A percentile compares a stretch with the other conserved stretches of the same genome.
phyloP scores from a whole-genome alignment of 2,797 vertebrate species.

The Etheostoma perlongum region DNA sequence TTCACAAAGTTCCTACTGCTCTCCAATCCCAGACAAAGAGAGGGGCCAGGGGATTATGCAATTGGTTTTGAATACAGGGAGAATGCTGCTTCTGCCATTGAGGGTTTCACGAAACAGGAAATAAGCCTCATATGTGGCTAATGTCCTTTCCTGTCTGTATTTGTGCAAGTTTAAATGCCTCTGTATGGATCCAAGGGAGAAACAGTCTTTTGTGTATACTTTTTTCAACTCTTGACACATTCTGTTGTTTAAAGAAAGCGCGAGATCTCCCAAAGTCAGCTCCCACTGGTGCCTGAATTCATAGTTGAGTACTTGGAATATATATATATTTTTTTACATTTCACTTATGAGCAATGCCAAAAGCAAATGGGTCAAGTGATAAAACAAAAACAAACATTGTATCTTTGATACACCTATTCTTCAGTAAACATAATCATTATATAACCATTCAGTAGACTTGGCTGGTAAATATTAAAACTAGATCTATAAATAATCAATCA shows the following conservation, averaged over 20 bases:
- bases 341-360: constrained; percentile 51
- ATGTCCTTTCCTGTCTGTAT: constrained; percentile 70
- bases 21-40: constrained; percentile 59
- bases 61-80: constrained; percentile 59
- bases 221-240: constrained; percentile 54
- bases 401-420: constrained; percentile 9
- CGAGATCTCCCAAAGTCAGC: constrained; percentile 27
- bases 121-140: constrained; percentile 64
- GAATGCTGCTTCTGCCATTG: constrained; percentile 40
- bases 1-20: constrained; percentile 54
- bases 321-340: constrained; percentile 50
- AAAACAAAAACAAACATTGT: constrained; percentile 32
- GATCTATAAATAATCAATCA: constrained; percentile 44
- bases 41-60: constrained; percentile 48
- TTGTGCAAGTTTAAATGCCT: constrained; percentile 83
- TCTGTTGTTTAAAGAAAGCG: constrained; percentile 42
- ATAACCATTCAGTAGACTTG: constrained; percentile 39
- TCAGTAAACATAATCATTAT: constrained; percentile 29
- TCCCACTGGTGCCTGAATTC: constrained; percentile 36
- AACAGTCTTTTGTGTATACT: constrained; percentile 50
- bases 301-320: constrained; percentile 55
- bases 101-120: constrained; percentile 70
- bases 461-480: constrained; percentile 59
- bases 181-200: constrained; percentile 77
- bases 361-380: constrained; percentile 43